Percentiles rank a stretch among this genome's conserved stretches.
These are phyloP conservation scores for Lateolabrax maculatus DNA, from an alignment of 2,797 vertebrate species.

Conservation along the genomic window DNA sequence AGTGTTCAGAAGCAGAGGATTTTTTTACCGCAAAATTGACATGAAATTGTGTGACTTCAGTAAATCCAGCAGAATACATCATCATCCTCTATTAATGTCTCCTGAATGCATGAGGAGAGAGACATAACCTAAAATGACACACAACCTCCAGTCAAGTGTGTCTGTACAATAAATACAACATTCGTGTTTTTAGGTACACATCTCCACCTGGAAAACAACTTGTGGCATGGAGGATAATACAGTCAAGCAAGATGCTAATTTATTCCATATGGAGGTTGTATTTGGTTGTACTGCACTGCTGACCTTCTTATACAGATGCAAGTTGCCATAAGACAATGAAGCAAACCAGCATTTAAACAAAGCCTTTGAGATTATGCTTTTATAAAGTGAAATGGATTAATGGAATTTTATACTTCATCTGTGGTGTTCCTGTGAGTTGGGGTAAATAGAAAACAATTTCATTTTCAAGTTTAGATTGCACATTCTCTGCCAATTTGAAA, in stretches of 20 bases:
- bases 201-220: neutral
- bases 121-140: neutral
- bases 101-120: neutral
- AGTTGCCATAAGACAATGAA: neutral
- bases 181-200: neutral
- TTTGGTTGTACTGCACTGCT: neutral
- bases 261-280: neutral
- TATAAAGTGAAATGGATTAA: neutral
- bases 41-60: neutral
- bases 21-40: too few relatives aligned
- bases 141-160: neutral
- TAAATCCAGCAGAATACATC: neutral
- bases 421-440: too few relatives aligned
- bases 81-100: too few relatives aligned
- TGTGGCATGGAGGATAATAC: neutral
- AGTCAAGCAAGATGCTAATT: neutral
- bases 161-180: neutral
- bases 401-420: neutral
- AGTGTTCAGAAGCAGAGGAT: too few relatives aligned
- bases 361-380: neutral
- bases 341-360: neutral
- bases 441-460: too few relatives aligned
- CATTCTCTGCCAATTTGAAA: neutral
- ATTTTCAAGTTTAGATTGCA: neutral
- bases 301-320: constrained; percentile 7